Evolutionary conservation across 2,113 vertebrate species (phyloP).

Genomic region (Cairina moschata): DNA sequence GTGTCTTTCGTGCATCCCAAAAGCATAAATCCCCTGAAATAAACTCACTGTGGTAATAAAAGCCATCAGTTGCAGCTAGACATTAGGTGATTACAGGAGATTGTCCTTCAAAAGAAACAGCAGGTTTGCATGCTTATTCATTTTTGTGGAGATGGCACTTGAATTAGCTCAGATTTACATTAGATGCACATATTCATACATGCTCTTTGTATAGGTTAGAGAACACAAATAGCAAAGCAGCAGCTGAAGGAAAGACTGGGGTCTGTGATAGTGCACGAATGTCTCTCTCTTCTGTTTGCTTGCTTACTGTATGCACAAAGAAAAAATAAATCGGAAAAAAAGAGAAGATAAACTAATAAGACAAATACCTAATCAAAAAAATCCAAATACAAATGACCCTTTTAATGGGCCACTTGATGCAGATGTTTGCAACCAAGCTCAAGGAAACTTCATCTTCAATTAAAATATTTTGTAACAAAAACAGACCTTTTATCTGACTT

Average conservation of each 20-base stretch:
- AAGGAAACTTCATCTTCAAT: slow-evolving; percentile 71
- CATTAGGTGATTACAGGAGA: slow-evolving; percentile 50
- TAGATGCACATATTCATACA: not conserved
- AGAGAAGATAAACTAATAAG: slow-evolving; percentile 31
- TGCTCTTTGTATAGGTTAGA: slow-evolving; percentile 21
- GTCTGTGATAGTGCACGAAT: not conserved
- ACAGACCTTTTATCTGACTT: slow-evolving; percentile 24
- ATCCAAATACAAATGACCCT: slow-evolving; percentile 42
- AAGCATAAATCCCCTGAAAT: not conserved
- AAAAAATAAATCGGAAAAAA: slow-evolving; percentile 21
- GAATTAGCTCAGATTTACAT: slow-evolving; percentile 65
- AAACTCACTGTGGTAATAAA: slow-evolving; percentile 17
- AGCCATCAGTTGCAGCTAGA: slow-evolving; percentile 20
- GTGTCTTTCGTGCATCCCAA: not conserved
- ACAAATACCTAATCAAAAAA: slow-evolving; percentile 9
- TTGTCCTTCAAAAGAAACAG: slow-evolving; percentile 43
- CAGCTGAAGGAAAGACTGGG: not conserved
- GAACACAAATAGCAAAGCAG: slow-evolving; percentile 30
- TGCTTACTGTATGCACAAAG: slow-evolving; percentile 38
- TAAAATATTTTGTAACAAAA: slow-evolving; percentile 66
- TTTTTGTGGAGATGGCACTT: slow-evolving; percentile 24
- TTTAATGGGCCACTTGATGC: slow-evolving; percentile 23
- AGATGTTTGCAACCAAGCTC: slow-evolving; percentile 52
- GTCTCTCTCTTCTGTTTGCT: not conserved
- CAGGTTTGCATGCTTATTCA: slow-evolving; percentile 59